Base-by-base conservation (phyloP, 2,888 invertebrate species). In the Temnothorax rugatulus region DNA sequence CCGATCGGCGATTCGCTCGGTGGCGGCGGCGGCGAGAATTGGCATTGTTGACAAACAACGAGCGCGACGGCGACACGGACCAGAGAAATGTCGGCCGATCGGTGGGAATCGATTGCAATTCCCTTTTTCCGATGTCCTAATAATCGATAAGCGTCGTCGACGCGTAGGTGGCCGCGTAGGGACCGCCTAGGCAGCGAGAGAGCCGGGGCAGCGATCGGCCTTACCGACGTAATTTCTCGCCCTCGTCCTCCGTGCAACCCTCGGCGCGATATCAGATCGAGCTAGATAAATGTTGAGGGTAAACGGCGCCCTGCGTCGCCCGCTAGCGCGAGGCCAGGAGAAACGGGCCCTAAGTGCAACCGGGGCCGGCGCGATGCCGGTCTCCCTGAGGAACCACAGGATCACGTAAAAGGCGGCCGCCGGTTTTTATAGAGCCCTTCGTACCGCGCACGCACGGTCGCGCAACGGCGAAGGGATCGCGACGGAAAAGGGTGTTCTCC, bases 331-430 rank as follows among this genome's bases (percentile, higher is more conserved):
- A 69, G 87, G 87, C 83, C 83, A 79, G 47, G 68, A 84, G 73
- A 18, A 66, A 44, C 54, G 77, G 44, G 15, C 29, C 77, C 34
- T 63, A 77, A 69, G 76, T 82, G 83, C 83, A 44, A 82, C n/a
- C 69, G 86, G 86, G 76, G 57, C 84, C 82, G 87, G 84, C 86
- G 86, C 84, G 87, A 90, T 89, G 75, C 91, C 92, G 90, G 91
- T 94, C 84, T 94, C 94, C 47, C 90, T 94, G 74, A 92, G 91
- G 81, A 94, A 94, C 84, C 93, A 93, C 83, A 91, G 94, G 88
- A 94, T 94, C 88, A 94, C 94, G 89, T 94, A 93, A 93, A 87
- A 61, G 52, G 66, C 38, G 57, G 15, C 47, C 41, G 54, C 52
- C 61, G 66, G 82, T 15, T 63, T 77, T 77, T 41, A 34, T 34